Evolutionary conservation across 2,113 vertebrate genomes (phyloP), one percentile per base, ranked within the genome.

Genomic region (Mirza zaza): DNA sequence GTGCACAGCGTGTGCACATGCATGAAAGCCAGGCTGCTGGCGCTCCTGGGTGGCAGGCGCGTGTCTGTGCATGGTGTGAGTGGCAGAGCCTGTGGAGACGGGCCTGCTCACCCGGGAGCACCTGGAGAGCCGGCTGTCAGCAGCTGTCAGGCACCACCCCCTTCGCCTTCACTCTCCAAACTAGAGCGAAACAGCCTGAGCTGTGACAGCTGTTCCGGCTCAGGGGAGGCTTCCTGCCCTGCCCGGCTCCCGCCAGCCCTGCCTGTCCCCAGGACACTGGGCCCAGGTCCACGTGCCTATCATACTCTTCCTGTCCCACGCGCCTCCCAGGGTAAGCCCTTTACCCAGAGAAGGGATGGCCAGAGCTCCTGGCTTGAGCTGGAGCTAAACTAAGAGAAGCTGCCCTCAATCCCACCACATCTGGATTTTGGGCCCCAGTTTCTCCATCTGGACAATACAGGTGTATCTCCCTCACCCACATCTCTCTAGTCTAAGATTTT

Each of bases 401-500:
- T 77, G 48, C 21, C n/a, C n/a, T 13, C 0, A 5, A 6, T 4
- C 14, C 45, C 8, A 55, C 7, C 23, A n/a, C 29, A 17, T 39
- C 65, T 36, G 5, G 55, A 68, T 10, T 0, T 5, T 0, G 27
- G 76, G 83, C 34, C 83, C 71, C 61, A 17, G 55, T 67, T 84
- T 84, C 29, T 23, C 75, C n/a, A 15, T 10, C 12, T 65, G 50
- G 63, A 55, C 12, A 23, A 25, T 27, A 10, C 23, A 57, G 55
- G 27, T 63, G 12, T 63, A n/a, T 52, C 21, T 65, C 50, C 65
- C 2, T 0, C 6, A 50, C 15, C 29, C 36, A 27, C 0, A 4
- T 55, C 36, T 65, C 48, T 87, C 36, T 20, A 15, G 36, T 32
- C 55, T 76, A 8, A 1, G 7, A 59, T 83, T 27, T 45, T 68